Evolutionary conservation across 2,113 vertebrate genomes (phyloP).

Genomic region (Ceyx melanurus): DNA sequence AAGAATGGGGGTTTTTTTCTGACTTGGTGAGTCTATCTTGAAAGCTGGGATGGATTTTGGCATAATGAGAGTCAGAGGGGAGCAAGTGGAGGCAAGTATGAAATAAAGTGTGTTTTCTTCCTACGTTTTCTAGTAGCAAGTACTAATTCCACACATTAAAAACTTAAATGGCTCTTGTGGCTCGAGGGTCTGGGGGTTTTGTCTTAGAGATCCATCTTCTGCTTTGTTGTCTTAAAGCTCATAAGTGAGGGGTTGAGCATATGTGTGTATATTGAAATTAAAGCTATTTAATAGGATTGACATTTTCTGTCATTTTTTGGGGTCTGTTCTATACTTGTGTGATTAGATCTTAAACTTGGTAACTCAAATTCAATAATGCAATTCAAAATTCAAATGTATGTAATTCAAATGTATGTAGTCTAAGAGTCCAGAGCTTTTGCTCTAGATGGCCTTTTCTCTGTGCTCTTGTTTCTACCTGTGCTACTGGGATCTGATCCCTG

Average conservation of each 20-base stretch:
- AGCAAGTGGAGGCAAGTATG: neutral
- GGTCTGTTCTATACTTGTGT: neutral
- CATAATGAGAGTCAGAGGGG: neutral
- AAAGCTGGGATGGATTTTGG: neutral
- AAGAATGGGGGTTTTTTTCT: neutral
- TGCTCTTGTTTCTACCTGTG: neutral
- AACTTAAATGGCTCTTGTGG: neutral
- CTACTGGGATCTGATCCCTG: neutral
- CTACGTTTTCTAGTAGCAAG: neutral
- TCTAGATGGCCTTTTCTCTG: neutral
- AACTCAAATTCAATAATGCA: too few species aligned
- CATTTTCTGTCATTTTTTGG: neutral
- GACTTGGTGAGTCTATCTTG: neutral
- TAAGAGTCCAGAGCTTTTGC: neutral
- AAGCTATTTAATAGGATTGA: neutral
- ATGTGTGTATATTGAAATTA: neutral
- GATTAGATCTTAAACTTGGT: neutral
- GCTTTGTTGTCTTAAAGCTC: neutral
- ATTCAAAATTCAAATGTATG: too few species aligned
- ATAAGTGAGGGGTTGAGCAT: neutral
- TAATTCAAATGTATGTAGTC: too few species aligned
- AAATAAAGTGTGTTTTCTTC: neutral
- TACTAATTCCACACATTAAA: neutral
- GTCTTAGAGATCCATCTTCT: neutral
- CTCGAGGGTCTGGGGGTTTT: neutral